Percentiles rank a stretch among this genome's conserved stretches.
Evolutionary conservation across 2,888 invertebrate genomes (phyloP).

Genomic region (Camponotus fellah): DNA sequence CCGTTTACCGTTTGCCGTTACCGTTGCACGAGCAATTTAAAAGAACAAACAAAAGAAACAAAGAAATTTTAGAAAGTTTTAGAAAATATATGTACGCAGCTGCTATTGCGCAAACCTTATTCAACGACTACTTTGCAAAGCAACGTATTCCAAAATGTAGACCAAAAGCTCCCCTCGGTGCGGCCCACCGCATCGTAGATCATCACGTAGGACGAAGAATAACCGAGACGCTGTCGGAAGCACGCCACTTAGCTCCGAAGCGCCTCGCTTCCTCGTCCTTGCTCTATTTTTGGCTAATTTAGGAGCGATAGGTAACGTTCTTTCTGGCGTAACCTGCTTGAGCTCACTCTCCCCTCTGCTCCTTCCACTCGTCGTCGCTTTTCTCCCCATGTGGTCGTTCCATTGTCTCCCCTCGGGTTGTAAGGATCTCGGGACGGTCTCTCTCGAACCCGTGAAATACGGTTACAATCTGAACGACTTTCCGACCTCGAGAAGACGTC

Average conservation of each 20-base stretch:
- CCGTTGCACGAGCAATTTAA: neutral
- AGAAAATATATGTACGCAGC: neutral
- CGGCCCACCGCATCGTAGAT: slow-evolving; percentile 35
- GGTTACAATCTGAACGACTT: slow-evolving; percentile 67
- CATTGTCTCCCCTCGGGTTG: slow-evolving; percentile 29
- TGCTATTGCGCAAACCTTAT: slow-evolving; percentile 4
- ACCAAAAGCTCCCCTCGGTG: slow-evolving; percentile 28
- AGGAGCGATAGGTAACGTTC: slow-evolving; percentile 39
- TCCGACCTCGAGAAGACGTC: slow-evolving; percentile 61
- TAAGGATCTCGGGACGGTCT: slow-evolving; percentile 47
- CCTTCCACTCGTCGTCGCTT: neutral
- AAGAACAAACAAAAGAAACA: neutral
- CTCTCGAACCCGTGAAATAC: slow-evolving; percentile 72
- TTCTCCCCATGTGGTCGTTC: neutral
- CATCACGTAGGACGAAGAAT: slow-evolving; percentile 32
- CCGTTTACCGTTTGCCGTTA: neutral
- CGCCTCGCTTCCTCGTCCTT: slow-evolving; percentile 21
- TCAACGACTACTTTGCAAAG: slow-evolving; percentile 22
- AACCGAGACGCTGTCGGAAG: slow-evolving; percentile 28
- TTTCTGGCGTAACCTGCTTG: slow-evolving; percentile 9
- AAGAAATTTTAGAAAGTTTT: slow-evolving; percentile 4
- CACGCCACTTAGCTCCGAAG: slow-evolving; percentile 29
- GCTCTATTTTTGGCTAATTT: slow-evolving; percentile 71
- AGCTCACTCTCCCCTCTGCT: neutral
- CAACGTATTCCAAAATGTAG: slow-evolving; percentile 8